Conservation (phyloP, 1,140 invertebrate genomes). For the Lepeophtheirus salmonis region DNA sequence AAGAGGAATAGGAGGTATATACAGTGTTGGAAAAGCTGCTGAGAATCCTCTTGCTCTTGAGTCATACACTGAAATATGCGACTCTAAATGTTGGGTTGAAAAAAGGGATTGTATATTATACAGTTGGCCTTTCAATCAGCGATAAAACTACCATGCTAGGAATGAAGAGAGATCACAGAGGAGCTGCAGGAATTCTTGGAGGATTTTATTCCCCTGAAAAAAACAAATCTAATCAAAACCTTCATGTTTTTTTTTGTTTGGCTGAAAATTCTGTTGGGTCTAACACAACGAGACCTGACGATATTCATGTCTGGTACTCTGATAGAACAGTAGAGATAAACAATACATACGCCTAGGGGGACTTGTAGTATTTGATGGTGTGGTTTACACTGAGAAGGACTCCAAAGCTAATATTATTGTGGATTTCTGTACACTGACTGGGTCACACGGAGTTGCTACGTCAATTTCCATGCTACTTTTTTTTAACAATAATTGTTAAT, state of each 20-base stretch:
- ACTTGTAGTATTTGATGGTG: slow-evolving; percentile 51
- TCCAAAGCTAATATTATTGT: slow-evolving; percentile 60
- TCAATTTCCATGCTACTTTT: slow-evolving; percentile 64
- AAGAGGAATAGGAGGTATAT: slow-evolving; percentile 62
- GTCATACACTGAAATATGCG: slow-evolving; percentile 42
- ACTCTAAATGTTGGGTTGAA: slow-evolving; percentile 64
- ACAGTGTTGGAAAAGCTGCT: slow-evolving; percentile 65
- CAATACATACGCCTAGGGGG: slow-evolving; percentile 85
- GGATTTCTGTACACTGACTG: slow-evolving; percentile 76
- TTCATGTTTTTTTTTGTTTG: slow-evolving; percentile 53
- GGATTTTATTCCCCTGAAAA: slow-evolving; percentile 59
- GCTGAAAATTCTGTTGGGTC: slow-evolving; percentile 75
- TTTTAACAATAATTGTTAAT: slow-evolving; percentile 46
- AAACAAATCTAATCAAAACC: slow-evolving; percentile 47
- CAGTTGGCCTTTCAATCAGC: slow-evolving; percentile 74
- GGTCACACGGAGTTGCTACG: slow-evolving; percentile 66
- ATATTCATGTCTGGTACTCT: slow-evolving; percentile 71
- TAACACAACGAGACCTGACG: slow-evolving; percentile 52
- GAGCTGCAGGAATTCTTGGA: slow-evolving; percentile 62
- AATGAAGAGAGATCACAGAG: slow-evolving; percentile 83
- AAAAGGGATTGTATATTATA: slow-evolving; percentile 84
- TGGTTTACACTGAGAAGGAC: slow-evolving; percentile 55
- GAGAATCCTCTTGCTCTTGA: slow-evolving; percentile 55
- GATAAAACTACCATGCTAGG: slow-evolving; percentile 57
- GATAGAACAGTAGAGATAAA: slow-evolving; percentile 78